Conservation (phyloP, 2,113 vertebrate species). For the Sturnira hondurensis region DNA sequence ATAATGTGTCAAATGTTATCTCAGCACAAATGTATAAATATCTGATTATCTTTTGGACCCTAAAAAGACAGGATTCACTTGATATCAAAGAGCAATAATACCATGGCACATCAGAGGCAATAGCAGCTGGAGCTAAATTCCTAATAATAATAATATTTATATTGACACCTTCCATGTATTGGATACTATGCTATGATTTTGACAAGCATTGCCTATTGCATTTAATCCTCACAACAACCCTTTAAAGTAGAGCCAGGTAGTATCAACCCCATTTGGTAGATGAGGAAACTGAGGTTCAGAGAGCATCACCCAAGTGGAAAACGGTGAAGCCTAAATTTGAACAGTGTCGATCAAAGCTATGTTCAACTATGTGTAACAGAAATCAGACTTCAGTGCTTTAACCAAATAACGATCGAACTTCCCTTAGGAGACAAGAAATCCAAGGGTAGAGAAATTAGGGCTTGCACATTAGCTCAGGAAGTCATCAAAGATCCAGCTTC, state of each 20-base stretch:
- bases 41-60: not conserved
- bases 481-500: not conserved
- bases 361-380: not conserved
- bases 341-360: not conserved
- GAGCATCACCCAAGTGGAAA: not conserved
- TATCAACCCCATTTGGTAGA: not conserved
- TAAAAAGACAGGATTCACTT: not conserved
- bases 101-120: not conserved
- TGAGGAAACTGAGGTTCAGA: not conserved
- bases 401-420: not conserved
- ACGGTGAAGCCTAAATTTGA: not conserved
- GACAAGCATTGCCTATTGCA: not conserved
- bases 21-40: not conserved
- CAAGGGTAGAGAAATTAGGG: not conserved
- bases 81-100: not conserved
- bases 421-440: not conserved
- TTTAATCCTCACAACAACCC: not conserved
- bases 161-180: not conserved
- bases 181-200: not conserved
- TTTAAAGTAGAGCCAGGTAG: not conserved
- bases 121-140: not conserved
- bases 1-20: not conserved
- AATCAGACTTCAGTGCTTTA: not conserved
- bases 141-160: not conserved
- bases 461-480: not conserved